These are phyloP conservation scores for Onychostoma macrolepis DNA, from an alignment of 2,113 vertebrate genomes.

Conservation along the genomic window DNA sequence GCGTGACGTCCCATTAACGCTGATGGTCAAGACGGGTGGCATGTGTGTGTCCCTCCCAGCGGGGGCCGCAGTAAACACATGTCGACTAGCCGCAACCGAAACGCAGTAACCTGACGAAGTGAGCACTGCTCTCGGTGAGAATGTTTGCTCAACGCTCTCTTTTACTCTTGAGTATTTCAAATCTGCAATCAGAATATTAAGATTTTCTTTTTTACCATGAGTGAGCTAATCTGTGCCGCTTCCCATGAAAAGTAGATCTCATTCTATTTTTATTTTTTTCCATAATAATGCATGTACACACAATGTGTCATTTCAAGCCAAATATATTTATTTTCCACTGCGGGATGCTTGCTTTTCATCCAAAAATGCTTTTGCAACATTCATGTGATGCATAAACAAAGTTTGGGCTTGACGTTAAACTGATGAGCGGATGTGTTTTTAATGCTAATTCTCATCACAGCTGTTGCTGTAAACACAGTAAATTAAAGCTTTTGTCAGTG, in stretches of 20 bases:
- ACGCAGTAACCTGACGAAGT: constrained; percentile 40
- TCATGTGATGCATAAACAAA: constrained; percentile 29
- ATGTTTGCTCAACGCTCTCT: constrained; percentile 1
- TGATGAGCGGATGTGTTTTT: constrained; percentile 61
- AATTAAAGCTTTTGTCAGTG: constrained; percentile 60
- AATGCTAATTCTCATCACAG: constrained; percentile 60
- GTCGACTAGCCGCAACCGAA: constrained; percentile 73
- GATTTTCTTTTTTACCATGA: background rate
- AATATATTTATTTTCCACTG: background rate
- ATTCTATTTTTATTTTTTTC: background rate
- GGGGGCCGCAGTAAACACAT: constrained; percentile 79
- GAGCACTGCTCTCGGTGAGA: constrained; percentile 11
- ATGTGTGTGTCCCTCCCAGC: constrained; percentile 64
- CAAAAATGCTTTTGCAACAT: constrained; percentile 9
- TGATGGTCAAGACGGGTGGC: constrained; percentile 72
- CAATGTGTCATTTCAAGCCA: background rate
- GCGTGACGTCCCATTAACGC: constrained; percentile 75
- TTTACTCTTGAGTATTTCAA: background rate
- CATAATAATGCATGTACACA: background rate
- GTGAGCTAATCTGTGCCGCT: background rate
- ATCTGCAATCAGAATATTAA: background rate
- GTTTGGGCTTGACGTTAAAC: constrained; percentile 50
- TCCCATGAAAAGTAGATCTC: background rate
- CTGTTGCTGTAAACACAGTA: constrained; percentile 59
- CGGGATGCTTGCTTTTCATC: constrained; percentile 15